Percentiles rank a stretch among this genome's conserved stretches.
Conservation (phyloP, 2,113 vertebrate species). For the Prinia subflava region DNA sequence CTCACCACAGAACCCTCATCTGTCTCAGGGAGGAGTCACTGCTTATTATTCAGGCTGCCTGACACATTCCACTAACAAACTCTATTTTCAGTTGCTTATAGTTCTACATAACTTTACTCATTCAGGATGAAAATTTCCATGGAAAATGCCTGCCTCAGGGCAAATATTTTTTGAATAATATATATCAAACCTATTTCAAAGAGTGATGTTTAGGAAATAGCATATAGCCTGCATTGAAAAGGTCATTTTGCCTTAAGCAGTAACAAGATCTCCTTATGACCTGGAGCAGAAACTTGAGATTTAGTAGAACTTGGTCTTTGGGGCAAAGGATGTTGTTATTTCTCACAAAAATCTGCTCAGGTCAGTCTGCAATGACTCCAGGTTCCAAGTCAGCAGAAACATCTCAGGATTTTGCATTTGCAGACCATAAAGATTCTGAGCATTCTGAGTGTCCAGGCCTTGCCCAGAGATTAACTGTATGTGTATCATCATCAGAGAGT, state of each 20-base stretch:
- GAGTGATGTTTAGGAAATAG: neutral
- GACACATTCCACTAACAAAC: neutral
- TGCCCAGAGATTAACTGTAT: neutral
- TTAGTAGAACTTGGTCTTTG: neutral
- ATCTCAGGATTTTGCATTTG: neutral
- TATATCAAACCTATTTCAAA: neutral
- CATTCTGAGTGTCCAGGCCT: neutral
- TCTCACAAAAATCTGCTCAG: neutral
- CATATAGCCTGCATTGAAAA: neutral
- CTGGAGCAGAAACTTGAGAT: neutral
- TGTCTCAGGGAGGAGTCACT: neutral
- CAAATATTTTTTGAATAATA: neutral
- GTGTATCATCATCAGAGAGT: neutral
- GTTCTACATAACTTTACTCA: neutral
- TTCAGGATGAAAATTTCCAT: neutral
- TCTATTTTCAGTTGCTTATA: constrained; percentile 1
- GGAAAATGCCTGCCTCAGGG: neutral
- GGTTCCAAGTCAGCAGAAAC: neutral
- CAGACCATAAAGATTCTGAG: neutral
- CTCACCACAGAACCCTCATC: neutral
- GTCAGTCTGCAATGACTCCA: neutral
- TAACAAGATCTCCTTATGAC: neutral
- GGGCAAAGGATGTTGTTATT: neutral
- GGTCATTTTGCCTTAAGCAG: neutral
- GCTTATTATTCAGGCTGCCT: neutral